Evolutionary conservation across 2,797 vertebrate genomes (phyloP).

Genomic region (Iguana delicatissima): DNA sequence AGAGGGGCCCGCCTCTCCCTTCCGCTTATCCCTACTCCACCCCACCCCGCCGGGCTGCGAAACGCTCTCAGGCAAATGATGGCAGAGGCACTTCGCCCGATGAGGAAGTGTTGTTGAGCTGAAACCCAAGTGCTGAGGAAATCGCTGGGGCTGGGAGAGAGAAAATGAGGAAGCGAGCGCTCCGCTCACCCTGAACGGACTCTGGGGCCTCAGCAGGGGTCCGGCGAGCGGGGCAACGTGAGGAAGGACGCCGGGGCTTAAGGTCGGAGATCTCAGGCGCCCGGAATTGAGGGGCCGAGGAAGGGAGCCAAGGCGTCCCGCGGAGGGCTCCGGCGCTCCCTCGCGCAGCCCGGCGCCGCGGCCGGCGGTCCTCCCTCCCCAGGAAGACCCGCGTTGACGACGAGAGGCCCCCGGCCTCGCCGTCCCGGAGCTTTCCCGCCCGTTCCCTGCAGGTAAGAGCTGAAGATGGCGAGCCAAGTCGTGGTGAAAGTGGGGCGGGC

Average conservation of each 20-base stretch:
- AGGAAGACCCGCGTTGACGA: no score
- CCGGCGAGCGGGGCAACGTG: background rate
- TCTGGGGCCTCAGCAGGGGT: background rate
- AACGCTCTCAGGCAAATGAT: background rate
- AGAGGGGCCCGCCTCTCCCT: no score
- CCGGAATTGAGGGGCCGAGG: no score
- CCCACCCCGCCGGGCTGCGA: no score
- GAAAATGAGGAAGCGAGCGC: constrained; percentile 69
- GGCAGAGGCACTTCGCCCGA: background rate
- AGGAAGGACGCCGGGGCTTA: no score
- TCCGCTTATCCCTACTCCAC: no score
- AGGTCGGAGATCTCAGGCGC: no score
- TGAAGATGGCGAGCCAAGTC: accelerated
- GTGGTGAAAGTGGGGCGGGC: background rate
- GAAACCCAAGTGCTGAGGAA: constrained; percentile 59
- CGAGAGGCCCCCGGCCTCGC: background rate
- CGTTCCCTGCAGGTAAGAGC: no score
- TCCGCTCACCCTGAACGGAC: background rate
- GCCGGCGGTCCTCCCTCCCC: no score
- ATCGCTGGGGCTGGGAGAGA: constrained; percentile 44
- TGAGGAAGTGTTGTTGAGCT: constrained; percentile 24
- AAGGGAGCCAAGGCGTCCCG: no score
- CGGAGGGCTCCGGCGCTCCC: no score
- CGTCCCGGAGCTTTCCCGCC: background rate
- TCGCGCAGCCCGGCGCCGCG: background rate